These are phyloP conservation scores for Percopsis transmontana DNA, from an alignment of 2,113 vertebrate species.

Conservation along the genomic window DNA sequence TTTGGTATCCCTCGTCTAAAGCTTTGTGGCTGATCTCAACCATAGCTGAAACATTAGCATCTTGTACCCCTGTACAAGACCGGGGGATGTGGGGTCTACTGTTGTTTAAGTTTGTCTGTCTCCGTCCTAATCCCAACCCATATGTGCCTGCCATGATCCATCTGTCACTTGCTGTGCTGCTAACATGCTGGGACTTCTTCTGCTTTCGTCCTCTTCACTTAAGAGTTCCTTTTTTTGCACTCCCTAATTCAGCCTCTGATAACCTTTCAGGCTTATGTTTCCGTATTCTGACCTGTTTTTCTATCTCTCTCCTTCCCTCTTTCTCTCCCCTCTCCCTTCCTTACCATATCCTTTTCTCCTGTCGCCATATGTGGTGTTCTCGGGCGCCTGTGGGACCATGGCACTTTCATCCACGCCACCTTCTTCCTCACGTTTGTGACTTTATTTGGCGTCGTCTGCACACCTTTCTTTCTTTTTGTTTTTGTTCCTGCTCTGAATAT, in stretches of 20 bases:
- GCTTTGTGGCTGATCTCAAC: conserved; percentile 18
- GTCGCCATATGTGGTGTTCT: conserved; percentile 71
- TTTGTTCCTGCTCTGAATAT: conserved; percentile 23
- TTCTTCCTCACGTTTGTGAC: conserved; percentile 20
- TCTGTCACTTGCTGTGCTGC: conserved; percentile 47
- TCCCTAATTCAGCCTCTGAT: conserved; percentile 80
- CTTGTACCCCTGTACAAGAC: neutral
- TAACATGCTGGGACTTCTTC: conserved; percentile 72
- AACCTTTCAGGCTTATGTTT: conserved; percentile 87
- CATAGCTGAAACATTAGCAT: conserved; percentile 1
- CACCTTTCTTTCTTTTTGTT: conserved; percentile 18
- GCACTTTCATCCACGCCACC: conserved; percentile 70
- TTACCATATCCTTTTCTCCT: conserved; percentile 47
- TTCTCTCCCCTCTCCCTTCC: conserved; percentile 57
- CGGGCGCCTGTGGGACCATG: conserved; percentile 75
- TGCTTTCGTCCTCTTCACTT: conserved; percentile 73
- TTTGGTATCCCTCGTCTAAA: conserved; percentile 8
- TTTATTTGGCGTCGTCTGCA: conserved; percentile 4
- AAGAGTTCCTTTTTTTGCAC: conserved; percentile 69
- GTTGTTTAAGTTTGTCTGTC: too few species aligned
- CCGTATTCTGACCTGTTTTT: conserved; percentile 93
- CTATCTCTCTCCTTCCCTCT: conserved; percentile 55
- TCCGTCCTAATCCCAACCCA: neutral
- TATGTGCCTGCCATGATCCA: conserved; percentile 46
- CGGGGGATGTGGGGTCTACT: too few species aligned